Percentiles rank a stretch among this genome's conserved stretches.
Evolutionary conservation across 2,888 invertebrate species (phyloP).

Genomic region (Malthinus seriepunctatus): DNA sequence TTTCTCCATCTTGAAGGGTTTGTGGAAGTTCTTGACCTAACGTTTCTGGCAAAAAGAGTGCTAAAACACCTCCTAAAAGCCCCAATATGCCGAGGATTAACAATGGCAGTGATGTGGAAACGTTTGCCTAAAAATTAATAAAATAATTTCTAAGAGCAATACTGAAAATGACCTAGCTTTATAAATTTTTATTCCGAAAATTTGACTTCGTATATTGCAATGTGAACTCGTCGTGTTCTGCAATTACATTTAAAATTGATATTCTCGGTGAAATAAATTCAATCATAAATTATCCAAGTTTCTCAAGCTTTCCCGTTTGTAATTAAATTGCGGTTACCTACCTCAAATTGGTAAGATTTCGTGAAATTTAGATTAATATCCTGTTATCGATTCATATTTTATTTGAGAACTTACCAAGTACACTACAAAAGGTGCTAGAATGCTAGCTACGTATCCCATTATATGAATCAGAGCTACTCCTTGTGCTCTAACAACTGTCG

Average conservation of each 20-base stretch:
- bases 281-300: no score
- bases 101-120: conserved; percentile 74
- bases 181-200: no score
- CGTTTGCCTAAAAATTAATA: conserved; percentile 61
- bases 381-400: neutral
- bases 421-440: conserved; percentile 82
- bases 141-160: conserved; percentile 6
- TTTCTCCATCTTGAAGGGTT: conserved; percentile 83
- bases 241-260: no score
- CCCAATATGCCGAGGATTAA: conserved; percentile 78
- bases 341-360: no score
- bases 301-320: no score
- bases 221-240: no score
- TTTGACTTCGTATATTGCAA: no score
- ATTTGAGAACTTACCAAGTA: conserved; percentile 67
- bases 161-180: no score
- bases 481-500: conserved; percentile 85
- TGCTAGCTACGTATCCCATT: conserved; percentile 85
- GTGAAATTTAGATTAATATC: no score
- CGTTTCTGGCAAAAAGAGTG: conserved; percentile 83
- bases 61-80: conserved; percentile 73
- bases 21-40: conserved; percentile 85
- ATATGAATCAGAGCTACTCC: conserved; percentile 86
- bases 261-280: neutral
- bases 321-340: no score